phyloP scores from a whole-genome alignment of 2,797 vertebrate genomes.

The Cichlasoma orientale region DNA sequence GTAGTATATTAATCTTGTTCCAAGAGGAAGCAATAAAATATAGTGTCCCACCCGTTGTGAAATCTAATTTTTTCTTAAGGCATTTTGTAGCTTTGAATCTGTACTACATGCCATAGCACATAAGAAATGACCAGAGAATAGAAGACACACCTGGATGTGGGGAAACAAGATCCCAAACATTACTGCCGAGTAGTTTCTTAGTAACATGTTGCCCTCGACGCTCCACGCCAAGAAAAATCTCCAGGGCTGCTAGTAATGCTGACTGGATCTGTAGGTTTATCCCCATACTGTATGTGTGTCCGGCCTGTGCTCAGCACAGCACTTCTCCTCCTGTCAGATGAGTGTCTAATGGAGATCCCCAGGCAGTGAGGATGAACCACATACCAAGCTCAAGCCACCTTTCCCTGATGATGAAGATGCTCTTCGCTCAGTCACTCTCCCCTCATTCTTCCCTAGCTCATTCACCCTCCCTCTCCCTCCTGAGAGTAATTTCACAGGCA shows the following conservation, averaged over 20 bases:
- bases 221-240: conserved; percentile 42
- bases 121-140: not conserved
- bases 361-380: conserved; percentile 66
- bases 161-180: conserved; percentile 45
- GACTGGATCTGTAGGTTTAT: conserved; percentile 47
- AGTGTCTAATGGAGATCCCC: conserved; percentile 82
- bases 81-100: not conserved
- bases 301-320: conserved; percentile 68
- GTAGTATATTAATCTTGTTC: not conserved
- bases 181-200: conserved; percentile 33
- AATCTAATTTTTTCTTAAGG: not conserved
- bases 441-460: conserved; percentile 43
- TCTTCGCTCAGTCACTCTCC: conserved; percentile 70
- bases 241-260: conserved; percentile 55
- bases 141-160: conserved; percentile 5
- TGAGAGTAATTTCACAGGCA: conserved; percentile 86
- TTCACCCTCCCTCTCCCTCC: conserved; percentile 64
- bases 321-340: conserved; percentile 69
- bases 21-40: not conserved
- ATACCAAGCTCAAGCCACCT: conserved; percentile 67
- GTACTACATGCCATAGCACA: not conserved
- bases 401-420: conserved; percentile 77
- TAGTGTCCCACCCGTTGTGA: too few relatives aligned
- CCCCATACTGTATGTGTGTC: conserved; percentile 31
- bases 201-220: conserved; percentile 45